A percentile compares a stretch with the other conserved stretches of the same genome.
These are phyloP conservation scores for Patiria pectinifera DNA, from an alignment of 53 echinoderm and acorn worm species.

Conservation along the genomic window DNA sequence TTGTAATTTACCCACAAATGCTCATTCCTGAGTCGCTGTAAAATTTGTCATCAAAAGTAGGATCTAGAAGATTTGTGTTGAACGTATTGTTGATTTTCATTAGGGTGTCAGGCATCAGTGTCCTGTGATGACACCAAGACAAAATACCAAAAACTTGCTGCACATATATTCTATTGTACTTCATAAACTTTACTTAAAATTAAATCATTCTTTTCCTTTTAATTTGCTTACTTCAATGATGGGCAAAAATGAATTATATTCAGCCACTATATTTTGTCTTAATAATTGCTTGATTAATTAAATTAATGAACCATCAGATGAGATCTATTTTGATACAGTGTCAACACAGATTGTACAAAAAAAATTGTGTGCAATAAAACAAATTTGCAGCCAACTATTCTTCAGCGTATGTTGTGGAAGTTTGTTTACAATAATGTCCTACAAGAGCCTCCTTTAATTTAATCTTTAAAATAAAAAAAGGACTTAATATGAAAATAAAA, in stretches of 20 bases:
- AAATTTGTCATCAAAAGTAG: too few species aligned
- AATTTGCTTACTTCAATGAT: background rate
- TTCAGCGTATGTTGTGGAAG: background rate
- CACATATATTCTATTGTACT: background rate
- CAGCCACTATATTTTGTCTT: background rate
- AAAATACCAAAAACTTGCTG: background rate
- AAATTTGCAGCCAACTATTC: slow-evolving; percentile 43
- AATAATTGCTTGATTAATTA: background rate
- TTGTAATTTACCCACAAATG: too few species aligned
- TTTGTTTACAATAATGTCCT: background rate
- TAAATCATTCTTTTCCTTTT: background rate
- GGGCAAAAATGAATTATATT: background rate
- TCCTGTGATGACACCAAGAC: background rate
- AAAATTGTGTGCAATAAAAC: slow-evolving; percentile 47
- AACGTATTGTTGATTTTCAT: background rate
- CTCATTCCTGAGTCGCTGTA: too few species aligned
- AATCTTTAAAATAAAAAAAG: too few species aligned
- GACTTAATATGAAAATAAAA: too few species aligned
- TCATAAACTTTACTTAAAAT: background rate
- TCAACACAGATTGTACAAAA: slow-evolving; percentile 23
- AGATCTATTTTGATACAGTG: slow-evolving; percentile 48
- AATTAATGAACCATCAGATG: background rate
- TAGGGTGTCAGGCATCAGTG: background rate
- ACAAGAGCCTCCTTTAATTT: too few species aligned
- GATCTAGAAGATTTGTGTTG: background rate